These are phyloP conservation scores for Nautilus pompilius DNA, from an alignment of 1,140 invertebrate species.

Conservation along the genomic window DNA sequence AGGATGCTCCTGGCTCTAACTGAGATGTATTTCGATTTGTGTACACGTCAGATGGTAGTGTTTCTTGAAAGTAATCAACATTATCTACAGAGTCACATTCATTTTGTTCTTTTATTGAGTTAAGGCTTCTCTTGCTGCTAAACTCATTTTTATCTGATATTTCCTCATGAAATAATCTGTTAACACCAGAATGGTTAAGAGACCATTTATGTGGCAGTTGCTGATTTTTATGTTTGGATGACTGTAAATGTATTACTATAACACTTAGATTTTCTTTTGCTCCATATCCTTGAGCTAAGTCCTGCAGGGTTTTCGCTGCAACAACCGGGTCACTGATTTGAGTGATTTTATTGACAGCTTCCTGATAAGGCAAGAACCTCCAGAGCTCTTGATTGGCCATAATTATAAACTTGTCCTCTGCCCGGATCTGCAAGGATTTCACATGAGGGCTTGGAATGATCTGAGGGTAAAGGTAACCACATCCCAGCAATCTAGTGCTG, in stretches of 20 bases:
- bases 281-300: constrained; percentile 52
- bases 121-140: too few relatives aligned
- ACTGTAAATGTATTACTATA: constrained; percentile 42
- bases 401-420: constrained; percentile 50
- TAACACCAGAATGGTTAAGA: too few relatives aligned
- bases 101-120: constrained; percentile 30
- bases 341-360: constrained; percentile 46
- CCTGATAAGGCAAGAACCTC: constrained; percentile 47
- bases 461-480: constrained; percentile 49
- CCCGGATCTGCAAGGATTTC: constrained; percentile 26
- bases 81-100: constrained; percentile 25
- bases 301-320: constrained; percentile 52
- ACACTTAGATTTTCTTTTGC: constrained; percentile 52
- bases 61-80: constrained; percentile 33
- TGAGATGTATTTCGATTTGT: constrained; percentile 27
- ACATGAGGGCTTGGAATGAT: constrained; percentile 50
- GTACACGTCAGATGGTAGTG: constrained; percentile 26
- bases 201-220: too few relatives aligned
- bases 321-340: constrained; percentile 50
- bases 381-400: constrained; percentile 52
- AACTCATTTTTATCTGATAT: too few relatives aligned
- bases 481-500: constrained; percentile 49
- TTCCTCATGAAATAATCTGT: too few relatives aligned
- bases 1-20: constrained; percentile 22
- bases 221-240: too few relatives aligned